Evolutionary conservation across 2,113 vertebrate genomes (phyloP).

Genomic region (Motacilla tschutschensis): DNA sequence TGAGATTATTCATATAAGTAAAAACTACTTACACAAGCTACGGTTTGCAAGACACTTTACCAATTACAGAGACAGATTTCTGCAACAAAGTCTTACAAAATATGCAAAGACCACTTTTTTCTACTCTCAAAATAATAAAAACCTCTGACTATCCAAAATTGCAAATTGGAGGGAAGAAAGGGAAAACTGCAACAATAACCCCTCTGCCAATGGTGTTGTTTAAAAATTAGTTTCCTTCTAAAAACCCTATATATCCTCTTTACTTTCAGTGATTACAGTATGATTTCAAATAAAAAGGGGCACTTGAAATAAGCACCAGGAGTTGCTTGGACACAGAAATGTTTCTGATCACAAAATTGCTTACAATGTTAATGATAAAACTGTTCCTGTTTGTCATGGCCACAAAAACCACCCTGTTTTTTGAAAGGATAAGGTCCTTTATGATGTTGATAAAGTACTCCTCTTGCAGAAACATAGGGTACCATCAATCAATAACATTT

Average conservation of each 20-base stretch:
- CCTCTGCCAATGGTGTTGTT: background rate
- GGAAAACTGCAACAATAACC: background rate
- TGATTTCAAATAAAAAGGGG: background rate
- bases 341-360: conserved; percentile 2
- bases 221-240: background rate
- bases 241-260: background rate
- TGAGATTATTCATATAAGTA: conserved; percentile 9
- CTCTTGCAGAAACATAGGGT: conserved; percentile 52
- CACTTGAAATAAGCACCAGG: background rate
- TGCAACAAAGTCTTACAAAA: background rate
- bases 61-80: background rate
- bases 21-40: conserved; percentile 27
- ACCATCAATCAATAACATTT: conserved; percentile 67
- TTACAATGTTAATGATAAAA: conserved; percentile 23
- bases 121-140: background rate
- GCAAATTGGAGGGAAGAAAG: background rate
- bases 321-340: background rate
- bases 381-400: conserved; percentile 9
- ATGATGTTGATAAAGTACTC: conserved; percentile 64
- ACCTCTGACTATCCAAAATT: background rate
- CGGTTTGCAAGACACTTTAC: background rate
- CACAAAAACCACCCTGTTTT: conserved; percentile 14
- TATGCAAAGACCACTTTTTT: background rate
- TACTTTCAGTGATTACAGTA: background rate
- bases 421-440: conserved; percentile 54